Evolutionary conservation across 2,888 invertebrate genomes (phyloP), one percentile per base, ranked within the genome.

Genomic region (Hypselothyrea guttata): DNA sequence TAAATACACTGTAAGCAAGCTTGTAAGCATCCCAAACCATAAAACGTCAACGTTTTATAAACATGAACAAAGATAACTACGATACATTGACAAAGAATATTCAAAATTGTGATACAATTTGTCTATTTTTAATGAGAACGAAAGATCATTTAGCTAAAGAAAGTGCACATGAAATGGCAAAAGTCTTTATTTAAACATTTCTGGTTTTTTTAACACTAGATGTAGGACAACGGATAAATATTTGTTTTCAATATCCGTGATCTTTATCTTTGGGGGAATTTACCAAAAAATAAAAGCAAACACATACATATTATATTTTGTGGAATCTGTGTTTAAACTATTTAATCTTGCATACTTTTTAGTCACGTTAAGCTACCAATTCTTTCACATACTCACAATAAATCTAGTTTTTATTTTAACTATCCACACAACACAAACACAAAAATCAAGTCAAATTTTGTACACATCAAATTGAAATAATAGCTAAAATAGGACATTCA

Each of bases 51-150:
- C 37, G 12, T 42, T 38, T 61, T 58, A 58, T 18, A 52, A 41
- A 31, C 27, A 42, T 46, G n/a, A 15, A 41, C 38, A 48, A 44
- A 47, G n/a, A 22, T 22, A 22, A 22, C 22, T 22, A 22, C 22
- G 22, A 22, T 41, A 35, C 38, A 48, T 55, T 35, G 28, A 47
- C 41, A 46, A 52, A 66, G 35, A 73, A 76, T 74, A 64, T 77
- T 74, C 63, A 68, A 71, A 82, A 82, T 67, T 78, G 83, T 82
- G 82, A 85, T 86, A 82, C 68, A 86, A 83, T 78, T 84, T 68
- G 78, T 70, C 59, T 73, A 66, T 76, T 66, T 49, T 57, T 63
- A 76, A 61, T 9, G 38, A 67, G 54, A 61, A 40, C 34, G 28
- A 55, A 22, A 22, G 22, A 22, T n/a, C n/a, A n/a, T n/a, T 45